Evolutionary conservation across 2,888 invertebrate species (phyloP), one percentile per base, ranked within the genome.

Genomic region (Phyto melanocephala): DNA sequence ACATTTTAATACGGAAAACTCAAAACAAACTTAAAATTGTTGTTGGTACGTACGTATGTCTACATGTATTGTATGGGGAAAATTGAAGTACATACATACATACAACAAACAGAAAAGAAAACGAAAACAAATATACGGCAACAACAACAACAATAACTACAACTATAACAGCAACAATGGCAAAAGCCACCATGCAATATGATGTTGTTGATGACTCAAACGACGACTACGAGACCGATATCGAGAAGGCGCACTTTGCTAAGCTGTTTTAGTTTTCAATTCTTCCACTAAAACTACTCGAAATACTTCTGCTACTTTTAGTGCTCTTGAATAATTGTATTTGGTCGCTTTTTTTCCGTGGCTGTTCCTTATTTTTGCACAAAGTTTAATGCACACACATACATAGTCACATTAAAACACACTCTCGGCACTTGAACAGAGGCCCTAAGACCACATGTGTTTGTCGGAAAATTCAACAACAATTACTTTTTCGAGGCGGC

Each of bases 1-100:
- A 90, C 90, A 90, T 90, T 90, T 90, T 88, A 90, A 88, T 90
- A 88, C 89, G 90, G 90, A 90, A 90, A 90, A 90, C 83, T 79
- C 89, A 89, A 89, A 89, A 85, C 78, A 83, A 84, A 84, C 83
- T 81, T 84, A 88, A 87, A 87, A 88, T 58, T 82, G 74, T 60
- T 76, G 68, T 62, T 35, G 56, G 50, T 71, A 35, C 35, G 37
- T 13, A 33, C 33, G 35, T n/a, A 4, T 17, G 10, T 71, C 7
- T 40, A 6, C 6, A 17, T 65, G 77, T 60, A 71, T 47, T 71
- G 78, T 80, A 68, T 75, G 79, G 70, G 33, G 78, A 86, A 77
- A 76, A 72, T 42, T 71, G 37, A 76, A 63, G 65, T 71, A 76
- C 70, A 79, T 67, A 72, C 42, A 70, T n/a, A n/a, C n/a, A n/a